A percentile compares a stretch with the other conserved stretches of the same genome.
Evolutionary conservation across 2,888 invertebrate genomes (phyloP).

Genomic region (Rambutsinella grinnellia): DNA sequence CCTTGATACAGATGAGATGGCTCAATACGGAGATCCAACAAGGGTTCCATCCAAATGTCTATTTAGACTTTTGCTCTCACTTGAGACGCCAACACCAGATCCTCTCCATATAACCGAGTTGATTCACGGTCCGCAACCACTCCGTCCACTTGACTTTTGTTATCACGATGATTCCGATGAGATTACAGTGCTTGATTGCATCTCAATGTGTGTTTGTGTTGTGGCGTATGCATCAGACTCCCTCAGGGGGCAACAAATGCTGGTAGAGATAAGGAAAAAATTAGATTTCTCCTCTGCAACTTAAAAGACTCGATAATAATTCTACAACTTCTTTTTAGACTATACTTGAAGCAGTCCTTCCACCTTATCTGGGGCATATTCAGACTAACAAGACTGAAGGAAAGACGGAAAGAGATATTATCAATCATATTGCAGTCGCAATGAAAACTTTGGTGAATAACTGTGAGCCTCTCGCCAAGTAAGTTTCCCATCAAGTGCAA

Average conservation of each 20-base stretch:
- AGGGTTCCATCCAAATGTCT: constrained; percentile 91
- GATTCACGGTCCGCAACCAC: constrained; percentile 90
- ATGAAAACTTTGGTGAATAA: constrained; percentile 96
- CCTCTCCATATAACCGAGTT: constrained; percentile 92
- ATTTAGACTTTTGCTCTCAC: constrained; percentile 89
- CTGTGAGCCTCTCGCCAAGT: constrained; percentile 96
- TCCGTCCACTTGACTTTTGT: constrained; percentile 97
- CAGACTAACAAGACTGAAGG: constrained; percentile 92
- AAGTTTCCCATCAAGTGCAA: constrained; percentile 67
- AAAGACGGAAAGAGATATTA: constrained; percentile 92
- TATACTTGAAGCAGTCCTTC: constrained; percentile 95
- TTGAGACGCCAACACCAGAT: constrained; percentile 95
- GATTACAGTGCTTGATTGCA: constrained; percentile 95
- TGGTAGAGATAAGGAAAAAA: constrained; percentile 79
- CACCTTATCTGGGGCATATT: constrained; percentile 94
- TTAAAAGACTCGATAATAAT: background rate
- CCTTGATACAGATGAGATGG: constrained; percentile 90
- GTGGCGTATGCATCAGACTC: constrained; percentile 98
- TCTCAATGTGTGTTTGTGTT: constrained; percentile 99
- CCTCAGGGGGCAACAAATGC: constrained; percentile 89
- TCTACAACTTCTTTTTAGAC: constrained; percentile 79
- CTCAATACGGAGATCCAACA: constrained; percentile 77
- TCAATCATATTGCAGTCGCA: constrained; percentile 92
- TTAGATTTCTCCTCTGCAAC: too few species aligned
- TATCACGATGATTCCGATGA: constrained; percentile 98